Conservation (phyloP, 2,113 vertebrate species). For the Trematocara variabile region DNA sequence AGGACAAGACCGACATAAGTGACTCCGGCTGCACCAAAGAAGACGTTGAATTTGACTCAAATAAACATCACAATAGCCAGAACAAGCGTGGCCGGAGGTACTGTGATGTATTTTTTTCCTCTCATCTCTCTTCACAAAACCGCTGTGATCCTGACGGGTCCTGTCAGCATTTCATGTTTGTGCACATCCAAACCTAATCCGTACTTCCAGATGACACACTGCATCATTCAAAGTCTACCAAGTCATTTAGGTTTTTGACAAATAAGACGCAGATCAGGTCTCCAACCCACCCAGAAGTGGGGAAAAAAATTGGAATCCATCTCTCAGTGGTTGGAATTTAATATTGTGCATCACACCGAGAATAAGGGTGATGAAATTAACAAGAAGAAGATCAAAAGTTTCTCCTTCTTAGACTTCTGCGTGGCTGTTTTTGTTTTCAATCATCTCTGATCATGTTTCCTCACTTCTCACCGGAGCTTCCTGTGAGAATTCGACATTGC, state of each 20-base stretch:
- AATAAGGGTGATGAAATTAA: constrained; percentile 19
- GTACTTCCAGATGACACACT: background rate
- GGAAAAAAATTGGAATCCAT: background rate
- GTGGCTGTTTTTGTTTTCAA: constrained; percentile 20
- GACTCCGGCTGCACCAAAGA: background rate
- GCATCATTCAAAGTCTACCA: background rate
- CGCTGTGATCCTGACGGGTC: background rate
- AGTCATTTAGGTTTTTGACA: background rate
- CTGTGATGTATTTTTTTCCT: background rate
- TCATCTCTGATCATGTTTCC: constrained; percentile 30
- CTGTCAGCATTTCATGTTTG: background rate
- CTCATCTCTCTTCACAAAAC: background rate
- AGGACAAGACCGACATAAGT: background rate
- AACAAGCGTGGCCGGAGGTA: background rate
- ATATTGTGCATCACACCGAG: background rate
- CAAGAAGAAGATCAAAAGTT: constrained; percentile 22
- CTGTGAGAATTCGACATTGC: constrained; percentile 30
- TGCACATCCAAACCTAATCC: background rate
- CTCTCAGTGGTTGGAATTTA: background rate
- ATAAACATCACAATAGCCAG: background rate
- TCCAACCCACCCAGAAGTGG: background rate
- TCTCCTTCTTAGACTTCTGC: background rate
- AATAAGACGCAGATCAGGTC: background rate
- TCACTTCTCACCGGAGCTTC: constrained; percentile 23
- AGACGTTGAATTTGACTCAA: background rate